A percentile compares a stretch with the other conserved stretches of the same genome.
These are phyloP conservation scores for Channa argus DNA, from an alignment of 2,113 vertebrate species.

Conservation along the genomic window DNA sequence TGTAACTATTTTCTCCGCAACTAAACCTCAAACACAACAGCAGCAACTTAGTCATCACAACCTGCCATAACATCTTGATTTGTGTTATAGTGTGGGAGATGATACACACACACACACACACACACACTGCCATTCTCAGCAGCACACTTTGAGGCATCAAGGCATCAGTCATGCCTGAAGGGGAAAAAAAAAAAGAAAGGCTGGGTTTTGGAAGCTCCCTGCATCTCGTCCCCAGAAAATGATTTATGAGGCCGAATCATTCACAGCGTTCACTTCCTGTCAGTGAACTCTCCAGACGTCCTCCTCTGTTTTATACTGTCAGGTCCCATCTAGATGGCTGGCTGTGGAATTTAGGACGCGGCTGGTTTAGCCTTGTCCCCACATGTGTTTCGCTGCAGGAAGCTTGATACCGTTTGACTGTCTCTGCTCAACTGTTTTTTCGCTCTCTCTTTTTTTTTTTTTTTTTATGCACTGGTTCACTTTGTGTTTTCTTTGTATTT, in stretches of 20 bases:
- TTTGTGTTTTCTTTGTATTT: slow-evolving; percentile 58
- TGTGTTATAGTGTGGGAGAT: slow-evolving; percentile 61
- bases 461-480: slow-evolving; percentile 29
- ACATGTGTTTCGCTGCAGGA: slow-evolving; percentile 71
- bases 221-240: slow-evolving; percentile 75
- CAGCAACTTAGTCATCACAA: slow-evolving; percentile 60
- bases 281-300: slow-evolving; percentile 82
- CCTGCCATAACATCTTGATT: slow-evolving; percentile 68
- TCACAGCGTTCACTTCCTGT: slow-evolving; percentile 87
- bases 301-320: slow-evolving; percentile 68
- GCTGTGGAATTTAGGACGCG: slow-evolving; percentile 72
- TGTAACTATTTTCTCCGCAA: slow-evolving; percentile 62
- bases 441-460: background rate
- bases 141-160: slow-evolving; percentile 50
- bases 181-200: background rate
- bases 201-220: slow-evolving; percentile 51
- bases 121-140: slow-evolving; percentile 19
- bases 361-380: slow-evolving; percentile 78
- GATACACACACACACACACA: slow-evolving; percentile 15
- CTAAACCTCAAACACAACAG: slow-evolving; percentile 73
- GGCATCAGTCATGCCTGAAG: slow-evolving; percentile 57
- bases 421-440: slow-evolving; percentile 26
- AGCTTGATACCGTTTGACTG: slow-evolving; percentile 30
- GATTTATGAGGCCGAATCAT: slow-evolving; percentile 85
- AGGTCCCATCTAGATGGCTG: slow-evolving; percentile 76